Evolutionary conservation across 2,797 vertebrate species (phyloP).

Genomic region (Microchirus variegatus): DNA sequence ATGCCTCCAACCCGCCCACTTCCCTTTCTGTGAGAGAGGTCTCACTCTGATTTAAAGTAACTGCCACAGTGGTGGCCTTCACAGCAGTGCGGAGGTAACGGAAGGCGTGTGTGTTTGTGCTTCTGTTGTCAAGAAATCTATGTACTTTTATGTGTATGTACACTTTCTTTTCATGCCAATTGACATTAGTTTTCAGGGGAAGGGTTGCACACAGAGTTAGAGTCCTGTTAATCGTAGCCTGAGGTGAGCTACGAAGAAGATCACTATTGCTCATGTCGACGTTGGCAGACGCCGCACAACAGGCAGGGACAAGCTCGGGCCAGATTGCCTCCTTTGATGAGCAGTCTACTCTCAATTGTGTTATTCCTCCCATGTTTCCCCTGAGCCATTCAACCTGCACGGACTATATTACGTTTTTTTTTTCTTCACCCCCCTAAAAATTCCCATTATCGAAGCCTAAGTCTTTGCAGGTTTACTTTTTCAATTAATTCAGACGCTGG

Average conservation of each 20-base stretch:
- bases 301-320: conserved; percentile 68
- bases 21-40: conserved; percentile 24
- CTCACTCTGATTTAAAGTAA: conserved; percentile 43
- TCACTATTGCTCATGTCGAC: conserved; percentile 70
- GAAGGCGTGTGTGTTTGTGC: conserved; percentile 17
- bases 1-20: conserved; percentile 34
- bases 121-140: conserved; percentile 11
- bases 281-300: conserved; percentile 55
- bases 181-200: conserved; percentile 48
- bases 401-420: conserved; percentile 70
- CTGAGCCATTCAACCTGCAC: conserved; percentile 66
- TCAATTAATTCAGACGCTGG: conserved; percentile 73
- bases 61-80: conserved; percentile 21
- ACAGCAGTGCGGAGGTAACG: conserved; percentile 25
- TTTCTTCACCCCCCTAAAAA: neutral
- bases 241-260: conserved; percentile 75
- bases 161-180: conserved; percentile 25
- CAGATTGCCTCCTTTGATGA: conserved; percentile 77
- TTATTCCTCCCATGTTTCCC: conserved; percentile 66
- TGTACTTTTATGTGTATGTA: conserved; percentile 27
- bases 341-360: conserved; percentile 71
- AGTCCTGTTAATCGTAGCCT: conserved; percentile 74
- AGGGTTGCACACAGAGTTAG: conserved; percentile 64
- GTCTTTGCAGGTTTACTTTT: conserved; percentile 76
- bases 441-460: conserved; percentile 62